Evolutionary conservation across 2,113 vertebrate species (phyloP).

Genomic region (Caranx ignobilis): DNA sequence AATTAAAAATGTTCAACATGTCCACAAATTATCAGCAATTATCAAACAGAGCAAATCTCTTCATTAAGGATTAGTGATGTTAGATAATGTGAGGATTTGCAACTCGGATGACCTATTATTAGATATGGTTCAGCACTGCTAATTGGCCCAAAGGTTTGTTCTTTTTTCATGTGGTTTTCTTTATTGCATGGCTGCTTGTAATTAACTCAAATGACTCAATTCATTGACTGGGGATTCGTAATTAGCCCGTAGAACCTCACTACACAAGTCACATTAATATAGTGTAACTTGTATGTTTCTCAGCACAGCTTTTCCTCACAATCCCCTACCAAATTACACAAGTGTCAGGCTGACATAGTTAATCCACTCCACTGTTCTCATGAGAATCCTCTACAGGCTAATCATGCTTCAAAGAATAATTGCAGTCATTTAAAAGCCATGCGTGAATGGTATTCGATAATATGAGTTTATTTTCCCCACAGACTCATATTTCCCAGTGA

Average conservation of each 20-base stretch:
- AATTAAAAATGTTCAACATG: constrained; percentile 31
- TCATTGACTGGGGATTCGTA: constrained; percentile 38
- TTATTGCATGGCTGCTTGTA: constrained; percentile 13
- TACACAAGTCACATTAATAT: constrained; percentile 28
- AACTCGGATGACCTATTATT: constrained; percentile 55
- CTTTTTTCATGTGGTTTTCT: constrained; percentile 22
- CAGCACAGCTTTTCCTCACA: constrained; percentile 18
- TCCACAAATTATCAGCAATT: constrained; percentile 33
- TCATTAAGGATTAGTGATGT: constrained; percentile 67
- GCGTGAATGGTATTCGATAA: constrained; percentile 67
- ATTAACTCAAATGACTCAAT: constrained; percentile 47
- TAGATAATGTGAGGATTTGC: constrained; percentile 39
- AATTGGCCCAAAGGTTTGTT: constrained; percentile 46
- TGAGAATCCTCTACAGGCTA: constrained; percentile 57
- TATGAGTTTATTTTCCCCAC: constrained; percentile 51
- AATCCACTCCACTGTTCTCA: constrained; percentile 62
- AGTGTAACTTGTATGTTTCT: constrained; percentile 28
- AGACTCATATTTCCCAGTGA: constrained; percentile 49
- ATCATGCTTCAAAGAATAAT: constrained; percentile 76
- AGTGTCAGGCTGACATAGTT: constrained; percentile 66
- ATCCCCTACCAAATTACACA: constrained; percentile 54
- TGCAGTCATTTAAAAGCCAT: constrained; percentile 76
- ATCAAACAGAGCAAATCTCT: constrained; percentile 20
- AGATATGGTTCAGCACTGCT: constrained; percentile 28
- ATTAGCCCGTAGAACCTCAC: constrained; percentile 14